A percentile compares a stretch with the other conserved stretches of the same genome.
These are phyloP conservation scores for Parapsyche elsis DNA, from an alignment of 1,140 invertebrate genomes.

Conservation along the genomic window DNA sequence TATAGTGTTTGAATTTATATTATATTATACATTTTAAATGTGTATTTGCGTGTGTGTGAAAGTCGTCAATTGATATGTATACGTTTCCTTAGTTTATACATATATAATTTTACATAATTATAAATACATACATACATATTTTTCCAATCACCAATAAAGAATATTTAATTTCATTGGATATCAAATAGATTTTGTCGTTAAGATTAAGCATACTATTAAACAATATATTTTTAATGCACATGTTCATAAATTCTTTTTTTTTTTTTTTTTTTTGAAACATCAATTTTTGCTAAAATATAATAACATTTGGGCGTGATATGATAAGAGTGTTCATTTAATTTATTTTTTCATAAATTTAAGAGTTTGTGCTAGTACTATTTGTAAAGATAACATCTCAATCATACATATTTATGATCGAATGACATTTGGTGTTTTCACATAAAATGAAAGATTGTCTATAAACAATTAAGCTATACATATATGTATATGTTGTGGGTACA, in stretches of 20 bases:
- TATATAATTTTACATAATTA: neutral
- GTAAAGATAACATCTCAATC: neutral
- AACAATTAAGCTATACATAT: conserved; percentile 11
- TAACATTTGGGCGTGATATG: too few species aligned
- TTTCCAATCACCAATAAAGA: neutral
- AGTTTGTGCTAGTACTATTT: too few species aligned
- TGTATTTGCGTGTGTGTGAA: conserved; percentile 17
- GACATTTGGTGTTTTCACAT: too few species aligned
- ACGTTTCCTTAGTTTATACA: conserved; percentile 34
- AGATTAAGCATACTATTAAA: neutral
- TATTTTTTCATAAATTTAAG: too few species aligned
- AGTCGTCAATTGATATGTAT: conserved; percentile 33
- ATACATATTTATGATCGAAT: neutral
- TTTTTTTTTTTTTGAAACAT: neutral
- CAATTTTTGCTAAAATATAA: neutral
- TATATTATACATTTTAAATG: conserved; percentile 14
- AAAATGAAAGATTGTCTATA: conserved; percentile 14
- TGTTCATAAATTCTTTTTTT: neutral
- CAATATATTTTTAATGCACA: neutral
- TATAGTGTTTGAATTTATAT: conserved; percentile 8
- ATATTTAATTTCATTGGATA: neutral
- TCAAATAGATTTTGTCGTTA: neutral
- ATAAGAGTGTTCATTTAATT: too few species aligned
- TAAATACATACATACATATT: neutral
- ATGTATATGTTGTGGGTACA: too few species aligned